Base-by-base conservation (phyloP, 1,140 invertebrate genomes). In the Drosophila elegans region DNA sequence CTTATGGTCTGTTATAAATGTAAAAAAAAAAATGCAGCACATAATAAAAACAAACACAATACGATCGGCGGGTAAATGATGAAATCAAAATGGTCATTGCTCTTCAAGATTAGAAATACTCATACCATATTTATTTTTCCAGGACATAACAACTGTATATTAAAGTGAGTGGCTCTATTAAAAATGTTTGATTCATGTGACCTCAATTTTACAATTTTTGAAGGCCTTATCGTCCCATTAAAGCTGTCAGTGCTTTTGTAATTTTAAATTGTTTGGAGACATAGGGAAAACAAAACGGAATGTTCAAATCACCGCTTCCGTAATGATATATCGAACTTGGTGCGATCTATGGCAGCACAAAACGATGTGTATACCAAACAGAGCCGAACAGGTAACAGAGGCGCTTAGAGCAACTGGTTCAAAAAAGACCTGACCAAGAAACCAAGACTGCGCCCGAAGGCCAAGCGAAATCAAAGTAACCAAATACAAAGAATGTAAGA, bases 281-380 rank as follows among this genome's bases (percentile, higher is more conserved):
- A 29, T 27, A 13, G 42, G 63, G 60, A 64, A 66, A 86, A 75
- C 44, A 60, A 68, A 78, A 61, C 36, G 49, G 61, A 76, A 68
- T 75, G 42, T 49, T 67, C 57, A 82, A 78, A 86, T 88, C 82
- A 76, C 55, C 60, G 71, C 59, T 79, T 83, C 75, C 83, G 75
- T 68, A 79, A 75, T 79, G 42, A 51, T 68, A 66, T 76, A 77
- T 74, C 38, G 79, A 56, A 82, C 78, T 74, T 71, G 57, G 60
- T 54, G 60, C 52, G 57, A 56, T 39, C 57, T 36, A 41, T 51
- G 59, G 64, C 60, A 36, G 57, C 44, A 41, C 52, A 49, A 71
- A 71, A 71, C 69, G 51, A 71, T 64, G 49, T 79, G 69, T 78
- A 49, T 75, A 72, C 69, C 66, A 77, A 79, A 79, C 54, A 61